These are phyloP conservation scores for Excalfactoria chinensis DNA, from an alignment of 2,113 vertebrate genomes.

Conservation along the genomic window DNA sequence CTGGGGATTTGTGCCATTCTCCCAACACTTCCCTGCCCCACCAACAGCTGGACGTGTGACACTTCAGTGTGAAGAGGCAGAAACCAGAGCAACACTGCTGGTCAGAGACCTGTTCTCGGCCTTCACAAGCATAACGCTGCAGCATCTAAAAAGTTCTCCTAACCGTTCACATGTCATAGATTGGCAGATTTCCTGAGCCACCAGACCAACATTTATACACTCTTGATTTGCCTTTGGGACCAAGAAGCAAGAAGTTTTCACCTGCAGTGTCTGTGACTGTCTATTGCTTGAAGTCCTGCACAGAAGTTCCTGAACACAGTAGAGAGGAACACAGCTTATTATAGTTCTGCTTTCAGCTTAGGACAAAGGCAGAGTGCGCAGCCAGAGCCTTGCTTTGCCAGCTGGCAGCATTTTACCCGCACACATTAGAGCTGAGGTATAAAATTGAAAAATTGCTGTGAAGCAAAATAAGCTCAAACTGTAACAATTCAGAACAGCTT, in stretches of 20 bases:
- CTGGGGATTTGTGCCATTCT: fast-evolving
- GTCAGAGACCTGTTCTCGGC: neutral
- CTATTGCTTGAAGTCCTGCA: neutral
- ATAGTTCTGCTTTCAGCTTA: neutral
- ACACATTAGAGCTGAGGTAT: neutral
- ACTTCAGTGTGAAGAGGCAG: neutral
- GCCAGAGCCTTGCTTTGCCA: neutral
- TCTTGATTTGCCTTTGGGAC: neutral
- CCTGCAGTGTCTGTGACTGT: neutral
- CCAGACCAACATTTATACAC: neutral
- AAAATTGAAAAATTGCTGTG: neutral
- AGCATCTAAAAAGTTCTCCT: neutral
- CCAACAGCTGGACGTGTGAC: neutral
- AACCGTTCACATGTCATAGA: neutral
- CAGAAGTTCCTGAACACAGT: neutral
- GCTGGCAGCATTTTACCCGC: neutral
- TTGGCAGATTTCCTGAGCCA: neutral
- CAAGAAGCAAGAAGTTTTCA: neutral
- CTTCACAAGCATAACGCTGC: neutral
- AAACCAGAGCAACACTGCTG: fast-evolving
- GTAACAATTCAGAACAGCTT: neutral
- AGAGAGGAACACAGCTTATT: neutral
- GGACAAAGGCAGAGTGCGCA: fast-evolving
- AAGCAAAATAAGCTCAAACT: neutral
- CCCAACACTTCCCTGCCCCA: fast-evolving